These are phyloP conservation scores for Ditula angustiorana DNA, from an alignment of 2,888 invertebrate species.

Conservation along the genomic window DNA sequence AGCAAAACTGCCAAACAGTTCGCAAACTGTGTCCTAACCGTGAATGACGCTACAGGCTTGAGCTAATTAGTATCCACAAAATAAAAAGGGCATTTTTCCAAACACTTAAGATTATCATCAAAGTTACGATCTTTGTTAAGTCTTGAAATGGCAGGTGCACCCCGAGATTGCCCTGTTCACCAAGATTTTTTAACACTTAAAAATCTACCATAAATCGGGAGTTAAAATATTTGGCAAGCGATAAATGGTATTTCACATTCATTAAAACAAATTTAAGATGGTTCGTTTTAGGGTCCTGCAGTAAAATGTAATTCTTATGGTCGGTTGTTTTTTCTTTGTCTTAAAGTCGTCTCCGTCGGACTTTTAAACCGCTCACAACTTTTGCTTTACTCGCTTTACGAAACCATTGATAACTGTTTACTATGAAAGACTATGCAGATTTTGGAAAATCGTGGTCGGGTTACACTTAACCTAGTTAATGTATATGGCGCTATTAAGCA, in stretches of 20 bases:
- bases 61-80: constrained; percentile 29
- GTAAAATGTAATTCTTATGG: constrained; percentile 11
- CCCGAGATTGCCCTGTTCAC: constrained; percentile 10
- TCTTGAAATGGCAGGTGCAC: constrained; percentile 28
- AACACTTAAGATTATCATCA: constrained; percentile 35
- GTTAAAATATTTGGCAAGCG: constrained; percentile 33
- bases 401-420: too few relatives aligned
- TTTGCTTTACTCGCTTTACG: not conserved
- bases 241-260: constrained; percentile 32
- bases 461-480: too few relatives aligned
- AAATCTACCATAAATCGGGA: constrained; percentile 33
- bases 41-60: not conserved
- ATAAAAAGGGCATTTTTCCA: constrained; percentile 18
- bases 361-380: not conserved
- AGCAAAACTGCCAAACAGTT: too few relatives aligned
- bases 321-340: not conserved
- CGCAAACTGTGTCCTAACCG: not conserved
- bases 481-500: too few relatives aligned
- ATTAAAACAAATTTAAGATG: constrained; percentile 39
- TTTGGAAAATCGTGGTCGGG: too few relatives aligned
- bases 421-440: too few relatives aligned
- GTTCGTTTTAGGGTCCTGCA: constrained; percentile 23
- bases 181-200: constrained; percentile 33
- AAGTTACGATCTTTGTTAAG: constrained; percentile 17
- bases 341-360: not conserved